Percentiles rank a stretch among this genome's conserved stretches.
phyloP scores from a whole-genome alignment of 2,113 vertebrate genomes.

The Colaptes auratus region DNA sequence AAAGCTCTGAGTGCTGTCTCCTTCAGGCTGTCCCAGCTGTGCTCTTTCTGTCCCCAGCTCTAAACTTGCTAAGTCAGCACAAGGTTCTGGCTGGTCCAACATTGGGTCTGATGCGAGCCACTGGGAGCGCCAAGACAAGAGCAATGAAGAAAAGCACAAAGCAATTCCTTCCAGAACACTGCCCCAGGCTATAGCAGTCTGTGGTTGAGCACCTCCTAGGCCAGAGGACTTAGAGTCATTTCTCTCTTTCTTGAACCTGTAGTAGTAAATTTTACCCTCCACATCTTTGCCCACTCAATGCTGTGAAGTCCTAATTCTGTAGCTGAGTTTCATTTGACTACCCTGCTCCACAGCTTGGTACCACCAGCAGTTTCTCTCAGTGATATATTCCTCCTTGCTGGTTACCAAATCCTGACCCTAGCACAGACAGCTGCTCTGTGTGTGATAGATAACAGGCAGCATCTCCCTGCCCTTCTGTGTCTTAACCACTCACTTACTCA shows the following conservation, averaged over 20 bases:
- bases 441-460: no score
- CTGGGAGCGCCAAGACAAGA: neutral
- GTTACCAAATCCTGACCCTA: neutral
- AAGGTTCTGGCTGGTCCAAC: neutral
- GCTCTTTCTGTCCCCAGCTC: neutral
- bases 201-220: neutral
- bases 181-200: neutral
- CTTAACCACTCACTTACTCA: neutral
- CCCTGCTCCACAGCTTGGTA: neutral
- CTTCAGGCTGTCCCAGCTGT: neutral
- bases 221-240: neutral
- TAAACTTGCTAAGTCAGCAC: neutral
- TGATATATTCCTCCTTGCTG: neutral
- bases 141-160: neutral
- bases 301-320: neutral
- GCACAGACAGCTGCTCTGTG: neutral
- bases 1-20: neutral
- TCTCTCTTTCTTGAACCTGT: neutral
- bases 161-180: neutral
- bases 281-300: neutral
- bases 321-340: neutral
- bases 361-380: neutral
- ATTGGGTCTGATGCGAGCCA: neutral
- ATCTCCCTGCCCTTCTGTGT: neutral
- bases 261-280: neutral